Percentiles rank a stretch among this genome's conserved stretches.
These are phyloP conservation scores for Sciaenops ocellatus DNA, from an alignment of 2,797 vertebrate genomes.

Conservation along the genomic window DNA sequence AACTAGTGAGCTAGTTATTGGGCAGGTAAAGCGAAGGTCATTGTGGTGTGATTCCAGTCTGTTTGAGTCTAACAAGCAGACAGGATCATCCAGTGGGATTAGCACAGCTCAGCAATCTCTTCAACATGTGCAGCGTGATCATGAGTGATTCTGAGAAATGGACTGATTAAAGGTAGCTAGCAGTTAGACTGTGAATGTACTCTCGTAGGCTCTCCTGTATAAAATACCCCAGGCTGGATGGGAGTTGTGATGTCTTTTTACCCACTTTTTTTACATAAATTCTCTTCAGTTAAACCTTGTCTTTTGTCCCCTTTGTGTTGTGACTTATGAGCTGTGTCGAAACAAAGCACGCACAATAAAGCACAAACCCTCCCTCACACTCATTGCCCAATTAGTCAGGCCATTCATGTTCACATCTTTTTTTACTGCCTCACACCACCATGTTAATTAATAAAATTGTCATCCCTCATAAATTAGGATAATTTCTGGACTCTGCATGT, in stretches of 20 bases:
- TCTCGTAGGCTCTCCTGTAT: conserved; percentile 3
- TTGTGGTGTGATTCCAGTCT: conserved; percentile 60
- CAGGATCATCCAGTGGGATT: conserved; percentile 76
- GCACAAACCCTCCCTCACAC: conserved; percentile 50
- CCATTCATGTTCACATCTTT: conserved; percentile 65
- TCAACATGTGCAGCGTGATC: conserved; percentile 58
- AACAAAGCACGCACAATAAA: conserved; percentile 68
- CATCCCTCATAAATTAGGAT: conserved; percentile 78
- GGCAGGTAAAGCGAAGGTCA: conserved; percentile 72
- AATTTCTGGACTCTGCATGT: conserved; percentile 57
- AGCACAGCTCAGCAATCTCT: conserved; percentile 64
- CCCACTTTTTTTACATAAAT: conserved; percentile 30
- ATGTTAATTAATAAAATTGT: conserved; percentile 76
- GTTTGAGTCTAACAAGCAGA: conserved; percentile 68
- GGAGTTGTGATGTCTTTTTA: neutral
- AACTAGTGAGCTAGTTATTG: conserved; percentile 29
- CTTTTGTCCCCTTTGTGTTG: conserved; percentile 30
- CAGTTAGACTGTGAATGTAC: neutral
- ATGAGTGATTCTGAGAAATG: conserved; percentile 48
- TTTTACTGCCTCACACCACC: conserved; percentile 62
- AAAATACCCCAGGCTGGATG: neutral
- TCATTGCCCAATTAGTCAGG: conserved; percentile 68
- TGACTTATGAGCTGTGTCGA: conserved; percentile 61
- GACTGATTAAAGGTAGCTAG: conserved; percentile 58
- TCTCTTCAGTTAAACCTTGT: conserved; percentile 21